phyloP scores from a whole-genome alignment of 2,888 invertebrate species.

The Molanna angustata region DNA sequence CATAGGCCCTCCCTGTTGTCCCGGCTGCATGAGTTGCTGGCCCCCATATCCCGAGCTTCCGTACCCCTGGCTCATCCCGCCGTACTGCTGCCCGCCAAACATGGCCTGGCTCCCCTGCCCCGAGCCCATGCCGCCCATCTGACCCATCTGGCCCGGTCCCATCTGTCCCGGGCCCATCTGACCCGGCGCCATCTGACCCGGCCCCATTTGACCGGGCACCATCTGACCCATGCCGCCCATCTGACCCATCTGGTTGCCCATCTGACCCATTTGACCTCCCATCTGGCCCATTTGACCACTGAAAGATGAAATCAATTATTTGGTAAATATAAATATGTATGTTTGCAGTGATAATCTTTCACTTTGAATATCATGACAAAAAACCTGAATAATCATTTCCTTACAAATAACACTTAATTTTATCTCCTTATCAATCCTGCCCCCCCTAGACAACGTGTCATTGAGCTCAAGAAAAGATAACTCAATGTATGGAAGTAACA shows the following conservation, averaged over 20 bases:
- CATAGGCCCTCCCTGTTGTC: conserved; percentile 35
- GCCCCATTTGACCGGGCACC: conserved; percentile 22
- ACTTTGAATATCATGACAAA: too few relatives aligned
- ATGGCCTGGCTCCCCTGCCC: conserved; percentile 51
- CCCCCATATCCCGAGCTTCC: conserved; percentile 44
- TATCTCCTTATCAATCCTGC: too few relatives aligned
- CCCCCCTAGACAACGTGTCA: too few relatives aligned
- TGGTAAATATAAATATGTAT: too few relatives aligned
- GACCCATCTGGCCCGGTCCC: conserved; percentile 45
- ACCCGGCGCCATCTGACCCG: conserved; percentile 44
- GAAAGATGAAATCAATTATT: conserved; percentile 28
- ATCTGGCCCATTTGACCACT: conserved; percentile 47
- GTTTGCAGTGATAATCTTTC: too few relatives aligned
- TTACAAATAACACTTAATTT: too few relatives aligned
- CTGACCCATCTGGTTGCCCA: conserved; percentile 45
- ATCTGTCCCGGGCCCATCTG: conserved; percentile 49
- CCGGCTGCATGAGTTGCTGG: conserved; percentile 53
- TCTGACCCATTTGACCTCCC: conserved; percentile 46
- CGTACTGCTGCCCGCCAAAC: conserved; percentile 62
- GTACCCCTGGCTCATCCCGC: conserved; percentile 33
- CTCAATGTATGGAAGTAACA: too few relatives aligned
- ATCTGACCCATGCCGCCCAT: conserved; percentile 37
- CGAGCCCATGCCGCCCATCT: conserved; percentile 46
- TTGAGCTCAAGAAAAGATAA: too few relatives aligned
- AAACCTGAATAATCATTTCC: too few relatives aligned